phyloP scores from a whole-genome alignment of 2,888 invertebrate species.

The Pandemis cinnamomeana region DNA sequence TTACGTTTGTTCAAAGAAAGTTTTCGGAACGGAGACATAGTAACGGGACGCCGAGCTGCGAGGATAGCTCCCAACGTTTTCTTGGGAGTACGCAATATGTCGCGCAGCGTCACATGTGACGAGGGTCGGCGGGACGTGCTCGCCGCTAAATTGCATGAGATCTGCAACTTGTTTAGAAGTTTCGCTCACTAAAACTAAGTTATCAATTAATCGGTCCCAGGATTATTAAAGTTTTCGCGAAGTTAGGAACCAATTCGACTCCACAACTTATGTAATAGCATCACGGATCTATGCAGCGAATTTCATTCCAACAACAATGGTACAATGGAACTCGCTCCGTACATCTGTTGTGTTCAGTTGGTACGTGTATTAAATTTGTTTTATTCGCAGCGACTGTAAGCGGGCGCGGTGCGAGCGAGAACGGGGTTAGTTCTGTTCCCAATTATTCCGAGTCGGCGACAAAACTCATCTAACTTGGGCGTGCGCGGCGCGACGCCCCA shows the following conservation, averaged over 20 bases:
- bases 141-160: constrained; percentile 34
- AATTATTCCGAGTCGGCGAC: constrained; percentile 40
- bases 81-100: constrained; percentile 18
- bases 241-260: background rate
- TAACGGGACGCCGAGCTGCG: constrained; percentile 12
- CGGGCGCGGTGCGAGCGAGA: constrained; percentile 13
- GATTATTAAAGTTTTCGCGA: constrained; percentile 17
- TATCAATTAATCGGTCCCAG: constrained; percentile 17
- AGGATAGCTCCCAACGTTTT: constrained; percentile 4
- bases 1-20: constrained; percentile 23
- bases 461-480: constrained; percentile 41
- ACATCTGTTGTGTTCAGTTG: constrained; percentile 5
- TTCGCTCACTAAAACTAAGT: constrained; percentile 11
- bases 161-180: constrained; percentile 28
- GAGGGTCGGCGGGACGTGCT: constrained; percentile 29
- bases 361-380: constrained; percentile 4
- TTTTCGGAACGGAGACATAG: constrained; percentile 2
- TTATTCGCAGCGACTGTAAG: constrained; percentile 10
- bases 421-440: constrained; percentile 31
- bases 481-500: constrained; percentile 23
- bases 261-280: constrained; percentile 8
- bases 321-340: background rate
- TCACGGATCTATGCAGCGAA: constrained; percentile 6
- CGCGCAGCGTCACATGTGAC: constrained; percentile 32
- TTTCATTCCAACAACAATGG: constrained; percentile 2